Evolutionary conservation across 1,140 invertebrate genomes (phyloP), one percentile per base, ranked within the genome.

Genomic region (Wasmannia auropunctata): DNA sequence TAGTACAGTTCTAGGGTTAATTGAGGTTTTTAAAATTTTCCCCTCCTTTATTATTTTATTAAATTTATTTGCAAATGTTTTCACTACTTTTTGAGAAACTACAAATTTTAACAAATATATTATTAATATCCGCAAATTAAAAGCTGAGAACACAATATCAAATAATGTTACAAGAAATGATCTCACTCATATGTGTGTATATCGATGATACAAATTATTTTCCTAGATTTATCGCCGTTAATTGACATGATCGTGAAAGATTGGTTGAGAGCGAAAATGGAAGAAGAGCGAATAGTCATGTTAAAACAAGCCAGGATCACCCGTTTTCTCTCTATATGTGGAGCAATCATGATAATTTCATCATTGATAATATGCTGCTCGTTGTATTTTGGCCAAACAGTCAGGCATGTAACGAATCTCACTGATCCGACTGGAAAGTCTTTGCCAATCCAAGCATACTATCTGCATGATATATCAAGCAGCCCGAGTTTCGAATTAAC

Each of bases 231-330:
- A 37, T 49, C 37, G n/a, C 43, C 51, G 6, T 10, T 87, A 0
- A 25, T 87, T 16, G 16, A 77, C 11, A 77, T 85, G 83, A 72
- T 87, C 0, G n/a, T 72, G 1, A 60, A 69, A 11, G 86, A 87
- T 28, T 87, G 83, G 86, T 60, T 31, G 7, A 87, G 22, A 40
- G 19, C 16, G 3, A 85, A 87, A 28, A 37, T 69, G 11, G 34
- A 85, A 22, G n/a, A 43, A 11, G 62, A 85, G 3, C 37, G 43
- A 87, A 40, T 1, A 11, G 51, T 87, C 3, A 76, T 76, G 70
- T 22, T 76, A 54, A 54, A 19, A 10, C 60, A 16, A 19, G 70
- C 80, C 14, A 49, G 11, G 14, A 62, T 79, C 4, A 34, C 11
- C n/a, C 74, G 43, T 8, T 46, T 2, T 8, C 5, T 65, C 10